These are phyloP conservation scores for Barbus barbus DNA, from an alignment of 2,113 vertebrate genomes.

Conservation along the genomic window DNA sequence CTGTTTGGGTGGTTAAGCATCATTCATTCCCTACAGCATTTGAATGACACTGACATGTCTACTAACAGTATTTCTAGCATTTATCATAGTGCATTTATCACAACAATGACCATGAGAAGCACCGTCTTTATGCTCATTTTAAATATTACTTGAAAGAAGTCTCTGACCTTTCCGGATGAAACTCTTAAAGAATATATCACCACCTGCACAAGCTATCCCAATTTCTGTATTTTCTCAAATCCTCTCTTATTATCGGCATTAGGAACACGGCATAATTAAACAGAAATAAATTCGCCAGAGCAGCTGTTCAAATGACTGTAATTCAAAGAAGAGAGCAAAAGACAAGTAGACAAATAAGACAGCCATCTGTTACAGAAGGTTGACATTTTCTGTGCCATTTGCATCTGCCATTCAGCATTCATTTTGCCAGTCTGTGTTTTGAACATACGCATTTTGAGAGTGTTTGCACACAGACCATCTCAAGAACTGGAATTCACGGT, in stretches of 20 bases:
- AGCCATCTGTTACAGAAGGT: conserved; percentile 40
- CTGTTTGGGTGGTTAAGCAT: conserved; percentile 22
- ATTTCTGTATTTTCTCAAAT: conserved; percentile 11
- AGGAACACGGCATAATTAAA: conserved; percentile 37
- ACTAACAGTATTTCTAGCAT: no score
- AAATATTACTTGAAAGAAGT: conserved; percentile 30
- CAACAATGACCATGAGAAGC: conserved; percentile 11
- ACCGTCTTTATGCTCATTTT: not conserved
- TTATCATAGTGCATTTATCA: not conserved
- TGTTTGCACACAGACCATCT: not conserved
- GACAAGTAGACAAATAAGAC: conserved; percentile 20
- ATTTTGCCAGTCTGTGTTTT: conserved; percentile 32
- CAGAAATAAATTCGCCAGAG: conserved; percentile 7
- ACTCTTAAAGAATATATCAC: conserved; percentile 19
- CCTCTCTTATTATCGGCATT: conserved; percentile 11
- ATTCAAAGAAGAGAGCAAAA: conserved; percentile 32
- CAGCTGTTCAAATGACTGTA: conserved; percentile 39
- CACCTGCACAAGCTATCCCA: conserved; percentile 12
- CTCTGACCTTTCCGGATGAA: conserved; percentile 32
- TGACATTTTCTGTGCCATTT: conserved; percentile 20
- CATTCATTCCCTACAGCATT: conserved; percentile 17
- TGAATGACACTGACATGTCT: conserved; percentile 17
- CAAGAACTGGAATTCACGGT: not conserved
- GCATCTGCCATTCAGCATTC: conserved; percentile 7
- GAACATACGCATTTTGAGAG: not conserved